Evolutionary conservation across 1,140 invertebrate species (phyloP), one percentile per base, ranked within the genome.

Genomic region (Planococcus citri): DNA sequence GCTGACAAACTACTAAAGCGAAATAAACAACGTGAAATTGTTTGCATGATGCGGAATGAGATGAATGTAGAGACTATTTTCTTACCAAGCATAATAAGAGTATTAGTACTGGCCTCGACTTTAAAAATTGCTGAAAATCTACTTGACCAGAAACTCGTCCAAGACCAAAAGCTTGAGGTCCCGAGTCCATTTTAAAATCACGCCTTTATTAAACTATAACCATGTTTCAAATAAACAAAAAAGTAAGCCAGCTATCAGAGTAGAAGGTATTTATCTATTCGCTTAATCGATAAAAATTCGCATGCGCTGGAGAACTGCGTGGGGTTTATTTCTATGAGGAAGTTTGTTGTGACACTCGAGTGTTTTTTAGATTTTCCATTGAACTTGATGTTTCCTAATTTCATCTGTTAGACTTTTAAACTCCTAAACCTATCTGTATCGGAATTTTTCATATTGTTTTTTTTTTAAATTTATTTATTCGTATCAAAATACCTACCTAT

Each of bases 101-200:
- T 20, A 71, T 68, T 29, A 71, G 68, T 33, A 71, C 71, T 27
- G 68, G 68, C 6, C 67, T 68, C n/a, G 68, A 69, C 27, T 68
- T 68, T 25, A 71, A 68, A 22, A 71, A 71, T 20, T 71, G 60
- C 22, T 71, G 71, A 3, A 71, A 8, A 38, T 71, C 61, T 27
- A 71, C 68, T 17, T 33, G 17, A 6, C 71, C 68, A 14, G 68
- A 68, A 27, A 69, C 68, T 33, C 69, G 69, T 24, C 71, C 71
- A 24, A 68, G 68, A 14, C 71, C 71, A 27, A 69, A 71, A 0
- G 71, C 71, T 69, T 71, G 71, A 20, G 71, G 71, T 37, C 71
- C 71, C 21, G 71, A 4, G 25, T 71, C 71, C 71, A 71, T 71
- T 69, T 57, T 29, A 69, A 22, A n/a, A 21, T 38, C 24, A 64